Evolutionary conservation across 1,140 invertebrate genomes (phyloP).

Genomic region (Lamellibrachia luymesi): DNA sequence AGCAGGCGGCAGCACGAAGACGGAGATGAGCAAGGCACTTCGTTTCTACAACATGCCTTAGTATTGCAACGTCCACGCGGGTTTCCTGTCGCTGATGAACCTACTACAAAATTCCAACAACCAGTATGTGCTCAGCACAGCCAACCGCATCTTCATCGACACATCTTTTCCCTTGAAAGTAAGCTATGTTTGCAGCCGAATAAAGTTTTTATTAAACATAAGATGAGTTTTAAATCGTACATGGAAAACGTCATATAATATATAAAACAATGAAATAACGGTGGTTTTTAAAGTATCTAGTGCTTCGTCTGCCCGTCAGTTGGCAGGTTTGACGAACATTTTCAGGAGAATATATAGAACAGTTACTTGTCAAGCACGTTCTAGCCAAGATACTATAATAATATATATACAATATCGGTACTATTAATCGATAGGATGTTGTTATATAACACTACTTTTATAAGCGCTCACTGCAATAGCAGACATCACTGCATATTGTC

Average conservation of each 20-base stretch:
- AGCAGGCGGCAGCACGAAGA: slow-evolving; percentile 69
- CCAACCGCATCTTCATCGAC: background rate
- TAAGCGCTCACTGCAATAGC: background rate
- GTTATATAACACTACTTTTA: background rate
- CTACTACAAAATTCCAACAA: background rate
- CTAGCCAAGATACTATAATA: too few species aligned
- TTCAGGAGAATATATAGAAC: too few species aligned
- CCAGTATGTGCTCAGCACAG: background rate
- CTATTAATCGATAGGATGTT: too few species aligned
- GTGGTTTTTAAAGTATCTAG: too few species aligned
- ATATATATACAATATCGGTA: too few species aligned
- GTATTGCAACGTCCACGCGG: background rate
- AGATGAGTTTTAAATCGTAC: too few species aligned
- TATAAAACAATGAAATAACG: too few species aligned
- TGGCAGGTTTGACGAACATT: too few species aligned
- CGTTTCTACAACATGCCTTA: slow-evolving; percentile 14
- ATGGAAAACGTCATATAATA: too few species aligned
- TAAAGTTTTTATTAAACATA: background rate
- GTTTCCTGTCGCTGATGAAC: background rate
- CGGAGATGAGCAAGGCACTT: slow-evolving; percentile 30
- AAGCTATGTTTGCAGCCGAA: background rate
- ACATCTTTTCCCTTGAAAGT: background rate
- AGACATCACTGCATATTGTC: background rate
- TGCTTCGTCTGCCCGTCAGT: too few species aligned
- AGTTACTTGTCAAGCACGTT: too few species aligned